Evolutionary conservation across 2,888 invertebrate genomes (phyloP), one percentile per base, ranked within the genome.

Genomic region (Alsophila aescularia): DNA sequence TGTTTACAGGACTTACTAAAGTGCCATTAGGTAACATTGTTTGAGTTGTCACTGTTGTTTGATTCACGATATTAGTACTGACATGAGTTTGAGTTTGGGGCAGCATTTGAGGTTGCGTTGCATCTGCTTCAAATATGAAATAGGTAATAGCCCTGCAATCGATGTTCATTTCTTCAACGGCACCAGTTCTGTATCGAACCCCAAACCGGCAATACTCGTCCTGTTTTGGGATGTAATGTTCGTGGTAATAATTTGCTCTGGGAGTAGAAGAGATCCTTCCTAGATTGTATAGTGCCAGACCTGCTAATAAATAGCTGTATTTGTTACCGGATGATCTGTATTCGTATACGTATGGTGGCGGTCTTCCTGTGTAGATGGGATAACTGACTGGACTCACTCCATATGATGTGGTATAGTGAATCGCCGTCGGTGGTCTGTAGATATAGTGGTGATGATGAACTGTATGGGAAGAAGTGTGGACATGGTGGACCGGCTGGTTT

Each of bases 201-300:
- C 63, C 62, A 31, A 68, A 66, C 47, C 56, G 63, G 39, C 68
- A 68, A 16, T 53, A 15, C 55, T 68, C 65, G 27, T 59, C 45
- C 2, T 60, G 57, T 42, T 52, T 21, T 37, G 57, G 58, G 0
- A 14, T 18, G 15, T 62, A 64, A 12, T 47, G 27, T 16, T 43
- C 51, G 18, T 61, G 55, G 8, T 58, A 39, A 15, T 36, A 15
- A 14, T 55, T 32, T 13, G 43, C 18, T 6, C 31, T 37, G 5
- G 44, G 31, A 15, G 37, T 50, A 18, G 49, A 29, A 9, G 62
- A 58, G 13, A 60, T 52, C 16, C 24, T 55, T 18, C 63, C 64
- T 1, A 70, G 47, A 16, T 70, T 70, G 47, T 64, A 66, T 2
- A 70, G 53, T 6, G 67, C 64, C 3, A 70, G 42, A 8, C 68